These are phyloP conservation scores for Oenanthe oenanthe DNA, from an alignment of 2,113 vertebrate species.

Conservation along the genomic window DNA sequence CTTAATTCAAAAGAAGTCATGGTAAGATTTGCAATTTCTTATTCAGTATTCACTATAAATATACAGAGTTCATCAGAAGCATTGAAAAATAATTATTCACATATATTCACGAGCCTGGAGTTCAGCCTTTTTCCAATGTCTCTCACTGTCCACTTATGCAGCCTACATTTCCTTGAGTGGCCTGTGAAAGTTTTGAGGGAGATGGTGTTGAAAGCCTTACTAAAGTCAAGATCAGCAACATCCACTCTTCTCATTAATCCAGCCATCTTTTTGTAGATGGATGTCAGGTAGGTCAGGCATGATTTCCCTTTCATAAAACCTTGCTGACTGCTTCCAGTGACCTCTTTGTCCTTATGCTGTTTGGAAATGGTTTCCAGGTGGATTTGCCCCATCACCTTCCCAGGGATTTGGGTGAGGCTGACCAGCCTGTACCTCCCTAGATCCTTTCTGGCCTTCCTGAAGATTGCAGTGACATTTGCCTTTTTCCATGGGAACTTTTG, in stretches of 20 bases:
- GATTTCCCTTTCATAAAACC: background rate
- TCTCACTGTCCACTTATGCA: background rate
- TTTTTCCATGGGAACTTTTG: background rate
- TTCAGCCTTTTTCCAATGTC: background rate
- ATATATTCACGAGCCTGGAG: background rate
- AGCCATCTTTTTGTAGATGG: background rate
- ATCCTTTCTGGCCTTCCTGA: background rate
- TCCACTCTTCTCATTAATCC: background rate
- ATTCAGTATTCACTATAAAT: background rate
- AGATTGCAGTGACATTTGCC: background rate
- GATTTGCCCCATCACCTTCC: background rate
- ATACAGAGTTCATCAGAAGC: background rate
- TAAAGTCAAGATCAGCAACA: background rate
- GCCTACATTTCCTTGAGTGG: background rate
- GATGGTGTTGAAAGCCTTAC: background rate
- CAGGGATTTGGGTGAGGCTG: background rate
- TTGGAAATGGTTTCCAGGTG: background rate
- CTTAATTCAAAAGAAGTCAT: background rate
- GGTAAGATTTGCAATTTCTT: background rate
- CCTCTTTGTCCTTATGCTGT: background rate
- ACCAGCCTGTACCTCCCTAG: background rate
- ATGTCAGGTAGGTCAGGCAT: background rate
- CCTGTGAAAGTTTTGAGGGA: background rate
- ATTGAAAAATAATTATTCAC: background rate
- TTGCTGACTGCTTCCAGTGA: background rate